Conservation (phyloP, 2,113 vertebrate species). For the Psilopsiagon aurifrons region DNA sequence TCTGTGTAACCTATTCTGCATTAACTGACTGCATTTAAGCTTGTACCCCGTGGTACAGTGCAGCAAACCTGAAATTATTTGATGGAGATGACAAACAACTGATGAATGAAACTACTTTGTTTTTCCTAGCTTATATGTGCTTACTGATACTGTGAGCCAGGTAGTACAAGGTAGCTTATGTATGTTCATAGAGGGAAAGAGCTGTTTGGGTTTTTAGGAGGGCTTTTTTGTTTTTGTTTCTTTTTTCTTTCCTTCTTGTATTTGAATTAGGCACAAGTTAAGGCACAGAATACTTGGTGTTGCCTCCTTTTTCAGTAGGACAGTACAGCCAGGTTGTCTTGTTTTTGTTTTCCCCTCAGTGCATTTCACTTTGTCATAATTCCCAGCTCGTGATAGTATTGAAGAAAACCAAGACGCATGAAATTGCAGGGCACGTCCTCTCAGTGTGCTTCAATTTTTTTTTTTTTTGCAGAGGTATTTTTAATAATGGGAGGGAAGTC, state of each 20-base stretch:
- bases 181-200: not conserved
- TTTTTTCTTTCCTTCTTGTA: not conserved
- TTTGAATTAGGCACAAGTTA: not conserved
- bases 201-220: not conserved
- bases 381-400: not conserved
- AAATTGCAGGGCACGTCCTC: not conserved
- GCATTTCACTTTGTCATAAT: not conserved
- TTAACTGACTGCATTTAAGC: not conserved
- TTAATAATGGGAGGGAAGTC: not conserved
- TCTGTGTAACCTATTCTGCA: not conserved
- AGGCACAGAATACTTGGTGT: not conserved
- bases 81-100: not conserved
- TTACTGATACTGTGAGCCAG: not conserved
- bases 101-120: not conserved
- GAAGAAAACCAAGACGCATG: not conserved
- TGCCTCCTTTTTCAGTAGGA: not conserved
- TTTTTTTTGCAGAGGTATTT: not conserved
- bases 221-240: fast-evolving
- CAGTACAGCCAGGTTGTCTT: fast-evolving
- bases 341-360: fast-evolving
- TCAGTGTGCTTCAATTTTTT: not conserved
- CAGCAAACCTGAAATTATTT: not conserved
- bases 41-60: not conserved
- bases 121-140: not conserved
- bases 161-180: not conserved